Base-by-base conservation (phyloP, 2,113 vertebrate species). In the Megaceryle torquata region DNA sequence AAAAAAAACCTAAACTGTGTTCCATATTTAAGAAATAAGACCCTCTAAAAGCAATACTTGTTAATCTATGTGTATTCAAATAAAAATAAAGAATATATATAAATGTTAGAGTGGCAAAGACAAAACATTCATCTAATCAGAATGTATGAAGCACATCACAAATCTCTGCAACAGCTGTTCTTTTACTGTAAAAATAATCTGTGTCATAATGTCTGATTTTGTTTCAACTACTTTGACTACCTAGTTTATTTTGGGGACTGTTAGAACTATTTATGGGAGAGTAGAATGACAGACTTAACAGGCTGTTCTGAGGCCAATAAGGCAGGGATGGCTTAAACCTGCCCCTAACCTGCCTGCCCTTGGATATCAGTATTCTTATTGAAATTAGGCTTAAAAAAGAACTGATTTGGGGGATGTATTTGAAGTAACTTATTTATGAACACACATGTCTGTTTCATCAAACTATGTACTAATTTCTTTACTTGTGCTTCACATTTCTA, bases 161-260 rank as follows among this genome's bases (percentile, higher is more conserved):
- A 39, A 54, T 60, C 64, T 79, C 67, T 53, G 33, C 69, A 60
- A n/a, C 65, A 95, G 77, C 57, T 89, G 35, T 59, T 90, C 60
- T 68, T 83, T 86, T 70, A 78, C 10, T 79, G 31, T 63, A 67
- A 80, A 80, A 74, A 53, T 37, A 61, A 82, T 50, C 71, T 57
- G 43, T 57, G 43, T 29, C 37, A 51, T 79, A 65, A 53, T 19
- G 10, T 43, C 43, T 77, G 59, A 65, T 64, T 69, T 86, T 51
- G 3, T 56, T 87, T 79, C 14, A 33, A 59, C 29, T 41, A 37
- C 48, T 44, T 69, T 70, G 21, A 37, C 18, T 86, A 46, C 13
- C 3, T 19, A 56, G 26, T 68, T 88, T 59, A 13, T 43, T 84
- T 89, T 61, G 74, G 15, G 53, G 41, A 48, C 35, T n/a, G 6